Evolutionary conservation across 2,888 invertebrate genomes (phyloP).

Genomic region (Kryphioiulus occultus): DNA sequence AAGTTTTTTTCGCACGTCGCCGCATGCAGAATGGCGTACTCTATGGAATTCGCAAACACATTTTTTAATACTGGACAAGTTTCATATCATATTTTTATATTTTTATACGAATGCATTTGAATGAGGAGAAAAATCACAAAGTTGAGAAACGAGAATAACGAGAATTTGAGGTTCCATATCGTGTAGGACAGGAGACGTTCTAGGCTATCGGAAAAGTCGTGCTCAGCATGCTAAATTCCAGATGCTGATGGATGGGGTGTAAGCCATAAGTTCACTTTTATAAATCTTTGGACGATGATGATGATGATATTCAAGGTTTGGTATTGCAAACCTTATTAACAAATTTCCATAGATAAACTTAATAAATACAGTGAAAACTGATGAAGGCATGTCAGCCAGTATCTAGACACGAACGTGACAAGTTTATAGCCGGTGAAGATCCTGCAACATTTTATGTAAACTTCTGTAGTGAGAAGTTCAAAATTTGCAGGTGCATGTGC

Average conservation of each 20-base stretch:
- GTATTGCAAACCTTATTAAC: too few relatives aligned
- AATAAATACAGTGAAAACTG: too few relatives aligned
- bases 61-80: neutral
- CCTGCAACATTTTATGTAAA: too few relatives aligned
- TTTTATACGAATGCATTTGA: neutral
- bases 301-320: too few relatives aligned
- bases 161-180: neutral
- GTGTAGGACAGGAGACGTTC: neutral
- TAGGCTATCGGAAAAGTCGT: neutral
- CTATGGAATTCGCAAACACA: neutral
- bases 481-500: too few relatives aligned
- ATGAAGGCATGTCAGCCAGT: too few relatives aligned
- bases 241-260: neutral
- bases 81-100: neutral
- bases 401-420: too few relatives aligned
- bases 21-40: neutral
- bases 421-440: too few relatives aligned
- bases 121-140: neutral
- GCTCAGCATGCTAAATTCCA: neutral
- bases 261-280: neutral
- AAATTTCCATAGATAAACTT: too few relatives aligned
- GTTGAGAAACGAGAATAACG: neutral
- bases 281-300: neutral
- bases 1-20: neutral
- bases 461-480: too few relatives aligned